A percentile compares a stretch with the other conserved stretches of the same genome.
These are phyloP conservation scores for Laterallus jamaicensis DNA, from an alignment of 2,113 vertebrate species.

Conservation along the genomic window DNA sequence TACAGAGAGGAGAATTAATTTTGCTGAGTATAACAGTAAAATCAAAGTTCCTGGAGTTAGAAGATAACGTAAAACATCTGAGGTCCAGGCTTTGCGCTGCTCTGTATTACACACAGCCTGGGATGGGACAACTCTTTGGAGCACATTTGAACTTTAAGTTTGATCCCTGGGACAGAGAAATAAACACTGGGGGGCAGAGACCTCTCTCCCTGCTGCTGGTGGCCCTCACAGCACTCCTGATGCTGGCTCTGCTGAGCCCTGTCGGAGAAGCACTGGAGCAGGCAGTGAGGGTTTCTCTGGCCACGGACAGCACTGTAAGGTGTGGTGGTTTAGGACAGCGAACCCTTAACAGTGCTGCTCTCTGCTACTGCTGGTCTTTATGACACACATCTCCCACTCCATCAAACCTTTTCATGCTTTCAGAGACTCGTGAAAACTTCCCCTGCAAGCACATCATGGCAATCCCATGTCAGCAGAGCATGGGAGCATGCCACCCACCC, in stretches of 20 bases:
- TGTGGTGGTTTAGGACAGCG: neutral
- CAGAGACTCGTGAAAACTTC: neutral
- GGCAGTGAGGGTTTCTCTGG: neutral
- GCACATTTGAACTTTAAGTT: neutral
- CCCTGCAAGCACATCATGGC: neutral
- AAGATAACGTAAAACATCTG: neutral
- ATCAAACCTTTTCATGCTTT: neutral
- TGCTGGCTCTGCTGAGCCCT: neutral
- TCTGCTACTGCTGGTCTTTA: neutral
- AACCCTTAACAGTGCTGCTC: neutral
- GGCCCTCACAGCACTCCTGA: neutral
- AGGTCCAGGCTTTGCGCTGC: neutral
- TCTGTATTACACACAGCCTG: neutral
- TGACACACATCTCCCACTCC: neutral
- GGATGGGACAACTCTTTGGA: neutral
- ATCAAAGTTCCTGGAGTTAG: neutral
- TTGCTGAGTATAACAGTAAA: neutral
- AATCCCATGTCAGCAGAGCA: rapidly evolving
- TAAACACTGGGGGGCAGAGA: neutral
- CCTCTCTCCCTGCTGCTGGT: neutral
- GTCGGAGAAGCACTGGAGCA: neutral
- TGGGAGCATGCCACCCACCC: neutral
- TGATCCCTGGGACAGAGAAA: neutral
- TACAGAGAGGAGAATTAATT: neutral
- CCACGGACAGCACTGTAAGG: neutral